phyloP scores from a whole-genome alignment of 2,113 vertebrate species.

The Daubentonia madagascariensis region DNA sequence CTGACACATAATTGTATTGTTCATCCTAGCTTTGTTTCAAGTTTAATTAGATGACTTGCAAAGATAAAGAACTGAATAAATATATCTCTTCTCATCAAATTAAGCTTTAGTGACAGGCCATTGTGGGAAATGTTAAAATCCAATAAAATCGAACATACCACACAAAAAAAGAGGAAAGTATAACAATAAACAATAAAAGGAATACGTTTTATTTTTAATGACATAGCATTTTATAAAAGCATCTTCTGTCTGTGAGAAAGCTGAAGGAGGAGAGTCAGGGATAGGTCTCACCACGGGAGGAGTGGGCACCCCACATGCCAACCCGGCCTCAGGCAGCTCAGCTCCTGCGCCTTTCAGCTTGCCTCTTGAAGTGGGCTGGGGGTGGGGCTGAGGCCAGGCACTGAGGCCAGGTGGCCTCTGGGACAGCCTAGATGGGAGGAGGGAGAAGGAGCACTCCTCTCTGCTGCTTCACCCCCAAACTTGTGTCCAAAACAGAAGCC shows the following conservation, averaged over 20 bases:
- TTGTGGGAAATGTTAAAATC: background rate
- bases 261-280: background rate
- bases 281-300: fast-evolving
- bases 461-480: background rate
- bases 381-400: background rate
- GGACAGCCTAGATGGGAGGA: too few relatives aligned
- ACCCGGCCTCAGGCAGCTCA: background rate
- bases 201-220: background rate
- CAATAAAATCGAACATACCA: background rate
- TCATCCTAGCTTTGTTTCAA: background rate
- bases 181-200: background rate
- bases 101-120: background rate
- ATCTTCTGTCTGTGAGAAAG: background rate
- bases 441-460: background rate
- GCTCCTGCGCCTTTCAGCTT: background rate
- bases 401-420: background rate
- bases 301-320: too few relatives aligned
- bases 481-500: background rate
- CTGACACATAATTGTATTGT: background rate
- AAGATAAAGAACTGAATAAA: slow-evolving; percentile 18
- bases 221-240: background rate
- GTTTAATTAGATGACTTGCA: background rate
- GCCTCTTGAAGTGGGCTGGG: background rate
- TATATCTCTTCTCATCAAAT: background rate
- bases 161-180: too few relatives aligned